Evolutionary conservation across 30 jellyfish, hydroid and myxozoan species (phyloP).

Genomic region (Chrysaora quinquecirrha): DNA sequence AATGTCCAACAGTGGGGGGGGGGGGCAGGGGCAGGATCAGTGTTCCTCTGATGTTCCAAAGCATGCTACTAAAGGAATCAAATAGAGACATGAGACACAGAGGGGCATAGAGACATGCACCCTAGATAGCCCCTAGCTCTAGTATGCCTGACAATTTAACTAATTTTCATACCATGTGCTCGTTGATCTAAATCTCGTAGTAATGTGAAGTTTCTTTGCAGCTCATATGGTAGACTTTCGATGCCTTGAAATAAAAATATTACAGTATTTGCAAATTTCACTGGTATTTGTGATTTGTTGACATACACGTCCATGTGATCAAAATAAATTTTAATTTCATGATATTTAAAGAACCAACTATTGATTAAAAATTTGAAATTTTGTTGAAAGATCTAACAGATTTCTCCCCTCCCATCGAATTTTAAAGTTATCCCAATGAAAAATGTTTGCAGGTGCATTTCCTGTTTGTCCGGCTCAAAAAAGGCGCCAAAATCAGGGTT

Average conservation of each 20-base stretch:
- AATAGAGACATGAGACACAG: background rate
- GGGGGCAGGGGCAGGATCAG: no score
- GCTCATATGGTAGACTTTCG: conserved; percentile 93
- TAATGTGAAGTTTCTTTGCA: conserved; percentile 88
- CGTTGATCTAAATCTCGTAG: conserved; percentile 94
- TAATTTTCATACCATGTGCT: conserved; percentile 85
- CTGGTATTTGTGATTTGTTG: background rate
- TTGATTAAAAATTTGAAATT: no score
- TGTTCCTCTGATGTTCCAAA: no score
- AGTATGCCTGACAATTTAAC: background rate
- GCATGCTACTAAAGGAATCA: no score
- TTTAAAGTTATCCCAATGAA: background rate
- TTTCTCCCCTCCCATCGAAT: no score
- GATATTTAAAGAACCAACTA: background rate
- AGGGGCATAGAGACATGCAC: background rate
- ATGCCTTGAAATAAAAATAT: conserved; percentile 60
- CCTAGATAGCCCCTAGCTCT: background rate
- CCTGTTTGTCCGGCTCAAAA: background rate
- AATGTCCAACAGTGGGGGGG: no score
- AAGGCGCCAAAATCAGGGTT: no score
- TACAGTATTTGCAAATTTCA: background rate
- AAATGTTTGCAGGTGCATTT: background rate
- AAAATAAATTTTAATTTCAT: background rate
- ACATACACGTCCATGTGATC: background rate
- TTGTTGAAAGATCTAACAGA: no score